A percentile compares a stretch with the other conserved stretches of the same genome.
These are phyloP conservation scores for Aphaenogaster ashmeadi DNA, from an alignment of 1,140 invertebrate genomes.

Conservation along the genomic window DNA sequence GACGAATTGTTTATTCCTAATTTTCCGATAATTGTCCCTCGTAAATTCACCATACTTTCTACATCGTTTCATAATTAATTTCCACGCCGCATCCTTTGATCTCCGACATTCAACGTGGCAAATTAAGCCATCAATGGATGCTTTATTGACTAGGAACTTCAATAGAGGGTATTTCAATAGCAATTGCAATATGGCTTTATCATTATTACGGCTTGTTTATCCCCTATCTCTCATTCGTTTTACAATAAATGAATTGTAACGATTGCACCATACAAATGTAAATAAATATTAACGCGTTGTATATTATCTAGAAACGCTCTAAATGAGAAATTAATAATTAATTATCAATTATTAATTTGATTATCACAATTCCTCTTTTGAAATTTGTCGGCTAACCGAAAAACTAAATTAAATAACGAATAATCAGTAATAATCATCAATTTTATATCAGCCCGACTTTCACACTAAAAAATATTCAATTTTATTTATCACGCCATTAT, in stretches of 20 bases:
- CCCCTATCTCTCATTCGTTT: slow-evolving; percentile 25
- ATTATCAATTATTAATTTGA: slow-evolving; percentile 23
- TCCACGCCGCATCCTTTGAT: slow-evolving; percentile 52
- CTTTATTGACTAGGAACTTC: slow-evolving; percentile 55
- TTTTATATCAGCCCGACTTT: not conserved
- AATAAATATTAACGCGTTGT: slow-evolving; percentile 39
- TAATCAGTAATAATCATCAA: not conserved
- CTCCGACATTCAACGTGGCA: slow-evolving; percentile 44
- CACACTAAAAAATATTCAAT: not conserved
- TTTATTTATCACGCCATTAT: not conserved
- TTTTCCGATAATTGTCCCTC: slow-evolving; percentile 28
- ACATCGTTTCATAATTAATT: slow-evolving; percentile 54
- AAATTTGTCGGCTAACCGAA: slow-evolving; percentile 1
- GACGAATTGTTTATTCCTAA: slow-evolving; percentile 45
- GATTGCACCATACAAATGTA: not conserved
- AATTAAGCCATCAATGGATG: slow-evolving; percentile 43
- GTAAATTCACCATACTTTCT: slow-evolving; percentile 40
- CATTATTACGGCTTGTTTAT: slow-evolving; percentile 36
- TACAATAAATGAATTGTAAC: slow-evolving; percentile 18
- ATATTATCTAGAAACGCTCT: not conserved
- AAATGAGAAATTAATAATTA: slow-evolving; percentile 34
- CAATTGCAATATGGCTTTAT: slow-evolving; percentile 38
- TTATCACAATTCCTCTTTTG: not conserved
- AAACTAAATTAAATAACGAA: slow-evolving; percentile 28
- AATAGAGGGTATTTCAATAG: slow-evolving; percentile 55